A percentile compares a stretch with the other conserved stretches of the same genome.
Conservation (phyloP, 2,888 invertebrate genomes). For the Plebejus anna region DNA sequence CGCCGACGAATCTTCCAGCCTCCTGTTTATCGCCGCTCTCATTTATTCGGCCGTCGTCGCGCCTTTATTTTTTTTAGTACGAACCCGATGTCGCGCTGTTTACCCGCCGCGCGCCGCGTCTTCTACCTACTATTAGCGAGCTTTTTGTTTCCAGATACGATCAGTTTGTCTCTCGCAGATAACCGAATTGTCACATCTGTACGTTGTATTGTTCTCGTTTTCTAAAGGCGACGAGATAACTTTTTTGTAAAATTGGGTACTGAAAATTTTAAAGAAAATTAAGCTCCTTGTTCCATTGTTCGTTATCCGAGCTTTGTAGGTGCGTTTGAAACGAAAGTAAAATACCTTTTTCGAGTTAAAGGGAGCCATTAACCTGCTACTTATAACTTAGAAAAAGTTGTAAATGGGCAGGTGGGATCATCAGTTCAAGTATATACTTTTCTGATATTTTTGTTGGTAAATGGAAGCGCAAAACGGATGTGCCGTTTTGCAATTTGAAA, state of each 20-base stretch:
- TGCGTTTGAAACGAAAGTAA: neutral
- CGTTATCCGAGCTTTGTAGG: constrained; percentile 5
- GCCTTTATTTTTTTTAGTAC: constrained; percentile 77
- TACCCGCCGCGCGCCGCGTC: constrained; percentile 55
- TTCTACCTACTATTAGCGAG: constrained; percentile 63
- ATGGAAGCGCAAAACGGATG: neutral
- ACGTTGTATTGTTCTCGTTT: constrained; percentile 41
- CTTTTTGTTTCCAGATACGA: constrained; percentile 70
- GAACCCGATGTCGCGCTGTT: constrained; percentile 70
- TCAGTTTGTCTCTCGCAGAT: constrained; percentile 64
- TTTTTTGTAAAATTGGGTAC: constrained; percentile 12
- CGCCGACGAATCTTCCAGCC: constrained; percentile 76
- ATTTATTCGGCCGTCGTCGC: constrained; percentile 78
- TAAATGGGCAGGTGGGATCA: neutral
- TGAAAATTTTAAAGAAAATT: constrained; percentile 17
- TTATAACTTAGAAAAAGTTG: neutral
- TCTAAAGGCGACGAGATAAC: constrained; percentile 16
- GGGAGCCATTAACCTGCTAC: neutral
- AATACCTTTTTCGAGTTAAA: neutral
- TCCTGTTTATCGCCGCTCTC: constrained; percentile 78
- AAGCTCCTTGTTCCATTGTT: constrained; percentile 12
- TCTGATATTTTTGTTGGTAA: neutral
- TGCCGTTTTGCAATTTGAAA: neutral
- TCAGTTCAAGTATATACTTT: neutral
- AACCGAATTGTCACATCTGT: constrained; percentile 66